Base-by-base conservation (phyloP, 1,140 invertebrate genomes). In the Neodiprion virginianus region DNA sequence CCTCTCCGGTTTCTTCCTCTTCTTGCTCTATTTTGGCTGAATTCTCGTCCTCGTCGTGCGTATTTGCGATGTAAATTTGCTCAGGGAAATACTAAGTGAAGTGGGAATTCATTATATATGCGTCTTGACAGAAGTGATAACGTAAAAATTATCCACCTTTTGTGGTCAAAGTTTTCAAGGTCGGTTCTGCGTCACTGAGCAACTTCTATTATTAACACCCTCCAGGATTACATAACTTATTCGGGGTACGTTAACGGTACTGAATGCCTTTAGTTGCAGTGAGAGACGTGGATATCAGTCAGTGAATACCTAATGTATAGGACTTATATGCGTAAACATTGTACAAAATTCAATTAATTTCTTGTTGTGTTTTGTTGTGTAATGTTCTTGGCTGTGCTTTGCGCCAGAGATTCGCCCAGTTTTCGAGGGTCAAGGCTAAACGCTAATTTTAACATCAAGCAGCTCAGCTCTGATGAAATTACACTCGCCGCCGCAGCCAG, bases 41-140 rank as follows among this genome's bases (percentile, higher is more conserved):
- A 76, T 78, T 40, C 28, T 4, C 28, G 28, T 40, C 28, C 28
- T 40, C 28, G 28, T 40, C 28, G 5, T 40, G 4, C 1, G 28
- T 40, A 40, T 40, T 40, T 40, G 28, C 53, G 53, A 8, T 61
- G 50, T 77, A 79, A 1, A 67, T 11, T 9, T 67, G 66, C 10
- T 75, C 75, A 65, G 75, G 72, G 28, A 82, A 66, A 7, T 69
- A 14, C 81, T 83, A 72, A 61, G 50, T 73, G 71, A 71, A 40
- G 49, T 12, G 2, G n/a, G n/a, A 5, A 61, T 61, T 61, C 4
- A 61, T 61, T 40, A 40, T 40, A 40, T 40, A 17, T 8, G 11
- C 4, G 0, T 8, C 7, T 12, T 61, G 53, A 14, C 5, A 8
- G 5, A 40, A 3, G 5, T 40, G 28, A 40, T 40, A 40, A 40